Percentiles rank a stretch among this genome's conserved stretches.
Conservation (phyloP, 2,113 vertebrate genomes). For the Nannobrachium achirus region DNA sequence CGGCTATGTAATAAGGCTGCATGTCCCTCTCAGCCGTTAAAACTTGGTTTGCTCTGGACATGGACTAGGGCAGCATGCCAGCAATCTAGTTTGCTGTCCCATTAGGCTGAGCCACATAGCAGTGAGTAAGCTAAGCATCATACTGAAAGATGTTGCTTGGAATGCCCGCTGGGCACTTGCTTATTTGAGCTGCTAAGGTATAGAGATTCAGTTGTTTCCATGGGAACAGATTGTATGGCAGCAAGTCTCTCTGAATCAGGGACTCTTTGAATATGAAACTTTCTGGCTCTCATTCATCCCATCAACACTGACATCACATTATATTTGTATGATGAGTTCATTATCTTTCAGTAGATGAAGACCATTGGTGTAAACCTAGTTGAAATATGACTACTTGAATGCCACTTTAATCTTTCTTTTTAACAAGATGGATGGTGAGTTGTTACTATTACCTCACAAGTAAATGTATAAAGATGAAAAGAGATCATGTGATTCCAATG, state of each 20-base stretch:
- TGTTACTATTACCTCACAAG: no score
- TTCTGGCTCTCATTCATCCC: background rate
- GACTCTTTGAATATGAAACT: background rate
- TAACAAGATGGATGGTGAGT: no score
- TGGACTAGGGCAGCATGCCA: background rate
- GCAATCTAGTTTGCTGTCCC: slow-evolving; percentile 1
- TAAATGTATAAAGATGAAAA: no score
- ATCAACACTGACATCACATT: slow-evolving; percentile 5
- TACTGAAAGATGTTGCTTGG: slow-evolving; percentile 19
- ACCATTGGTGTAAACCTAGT: no score
- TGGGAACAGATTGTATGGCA: slow-evolving; percentile 11
- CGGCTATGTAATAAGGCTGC: background rate
- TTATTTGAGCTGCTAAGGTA: background rate
- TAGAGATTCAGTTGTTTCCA: slow-evolving; percentile 32
- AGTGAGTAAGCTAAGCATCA: slow-evolving; percentile 16
- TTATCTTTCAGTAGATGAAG: no score
- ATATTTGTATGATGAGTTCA: no score
- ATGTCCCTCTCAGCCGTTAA: background rate
- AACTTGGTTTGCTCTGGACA: slow-evolving; percentile 11
- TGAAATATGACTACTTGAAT: no score
- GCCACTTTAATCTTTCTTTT: no score
- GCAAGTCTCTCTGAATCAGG: background rate
- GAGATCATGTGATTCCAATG: no score
- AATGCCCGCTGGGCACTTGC: background rate
- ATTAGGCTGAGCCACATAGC: slow-evolving; percentile 3